Conservation (phyloP, 2,888 invertebrate genomes). For the Hesperia comma region DNA sequence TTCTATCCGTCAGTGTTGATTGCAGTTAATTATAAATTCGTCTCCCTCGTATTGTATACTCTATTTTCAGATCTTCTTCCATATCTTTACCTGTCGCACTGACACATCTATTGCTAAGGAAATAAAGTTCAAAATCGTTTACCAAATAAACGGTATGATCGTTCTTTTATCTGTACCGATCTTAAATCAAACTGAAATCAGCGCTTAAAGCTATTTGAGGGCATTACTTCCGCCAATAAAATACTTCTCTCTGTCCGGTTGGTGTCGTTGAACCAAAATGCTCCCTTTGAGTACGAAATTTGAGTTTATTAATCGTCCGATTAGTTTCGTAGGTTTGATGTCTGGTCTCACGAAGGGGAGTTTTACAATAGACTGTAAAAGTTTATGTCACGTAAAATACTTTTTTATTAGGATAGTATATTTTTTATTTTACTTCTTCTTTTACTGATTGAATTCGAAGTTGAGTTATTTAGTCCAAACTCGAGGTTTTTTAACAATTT, state of each 20-base stretch:
- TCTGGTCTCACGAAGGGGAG: constrained; percentile 15
- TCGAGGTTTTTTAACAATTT: no score
- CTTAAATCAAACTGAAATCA: constrained; percentile 78
- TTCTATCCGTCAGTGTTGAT: constrained; percentile 83
- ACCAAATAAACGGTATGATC: constrained; percentile 21
- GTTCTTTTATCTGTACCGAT: constrained; percentile 68
- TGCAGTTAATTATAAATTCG: constrained; percentile 84
- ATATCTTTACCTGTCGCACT: constrained; percentile 15
- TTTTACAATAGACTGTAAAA: constrained; percentile 36
- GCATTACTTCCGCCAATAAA: constrained; percentile 79
- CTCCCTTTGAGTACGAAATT: constrained; percentile 35
- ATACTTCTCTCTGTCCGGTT: constrained; percentile 62
- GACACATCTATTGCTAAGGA: constrained; percentile 22
- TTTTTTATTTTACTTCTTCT: constrained; percentile 15
- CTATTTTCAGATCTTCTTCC: constrained; percentile 63
- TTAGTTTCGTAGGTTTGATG: constrained; percentile 21
- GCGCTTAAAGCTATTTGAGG: constrained; percentile 70
- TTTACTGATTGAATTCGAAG: constrained; percentile 14
- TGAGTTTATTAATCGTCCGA: constrained; percentile 38
- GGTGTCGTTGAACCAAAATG: constrained; percentile 46
- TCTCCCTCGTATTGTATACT: constrained; percentile 76
- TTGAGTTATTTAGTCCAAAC: constrained; percentile 1
- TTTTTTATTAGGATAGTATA: constrained; percentile 30
- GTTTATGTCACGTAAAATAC: constrained; percentile 34
- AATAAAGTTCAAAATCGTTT: constrained; percentile 48